A percentile compares a stretch with the other conserved stretches of the same genome.
These are phyloP conservation scores for Percina caprodes DNA, from an alignment of 2,113 vertebrate species.

Conservation along the genomic window DNA sequence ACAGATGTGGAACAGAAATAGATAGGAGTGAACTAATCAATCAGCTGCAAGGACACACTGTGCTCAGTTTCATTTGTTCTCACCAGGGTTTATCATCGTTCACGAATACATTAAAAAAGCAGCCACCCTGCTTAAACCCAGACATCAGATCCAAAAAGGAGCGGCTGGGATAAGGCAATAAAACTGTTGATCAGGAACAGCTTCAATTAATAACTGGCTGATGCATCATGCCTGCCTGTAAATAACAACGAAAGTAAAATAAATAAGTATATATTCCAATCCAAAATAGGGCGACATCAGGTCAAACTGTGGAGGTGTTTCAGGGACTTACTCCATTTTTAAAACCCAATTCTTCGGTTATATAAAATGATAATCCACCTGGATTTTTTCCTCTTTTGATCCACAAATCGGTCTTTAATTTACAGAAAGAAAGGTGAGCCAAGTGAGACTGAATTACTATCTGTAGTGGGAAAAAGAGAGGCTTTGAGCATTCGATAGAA, in stretches of 20 bases:
- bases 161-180: conserved; percentile 24
- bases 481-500: neutral
- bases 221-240: conserved; percentile 17
- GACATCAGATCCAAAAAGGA: conserved; percentile 5
- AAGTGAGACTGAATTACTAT: neutral
- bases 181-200: conserved; percentile 40
- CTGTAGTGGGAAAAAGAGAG: neutral
- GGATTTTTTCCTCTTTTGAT: neutral
- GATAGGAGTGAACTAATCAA: neutral
- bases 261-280: neutral
- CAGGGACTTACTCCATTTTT: neutral
- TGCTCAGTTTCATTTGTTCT: neutral
- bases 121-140: conserved; percentile 17
- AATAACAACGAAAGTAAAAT: neutral
- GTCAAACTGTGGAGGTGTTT: neutral
- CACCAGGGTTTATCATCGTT: neutral
- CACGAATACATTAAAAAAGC: neutral
- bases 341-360: neutral
- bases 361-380: neutral
- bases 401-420: neutral
- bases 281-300: neutral
- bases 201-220: conserved; percentile 45
- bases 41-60: neutral
- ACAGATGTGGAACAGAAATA: neutral
- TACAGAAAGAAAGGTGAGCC: neutral